Percentiles rank a stretch among this genome's conserved stretches.
Evolutionary conservation across 2,797 vertebrate species (phyloP).

Genomic region (Argyrosomus regius): DNA sequence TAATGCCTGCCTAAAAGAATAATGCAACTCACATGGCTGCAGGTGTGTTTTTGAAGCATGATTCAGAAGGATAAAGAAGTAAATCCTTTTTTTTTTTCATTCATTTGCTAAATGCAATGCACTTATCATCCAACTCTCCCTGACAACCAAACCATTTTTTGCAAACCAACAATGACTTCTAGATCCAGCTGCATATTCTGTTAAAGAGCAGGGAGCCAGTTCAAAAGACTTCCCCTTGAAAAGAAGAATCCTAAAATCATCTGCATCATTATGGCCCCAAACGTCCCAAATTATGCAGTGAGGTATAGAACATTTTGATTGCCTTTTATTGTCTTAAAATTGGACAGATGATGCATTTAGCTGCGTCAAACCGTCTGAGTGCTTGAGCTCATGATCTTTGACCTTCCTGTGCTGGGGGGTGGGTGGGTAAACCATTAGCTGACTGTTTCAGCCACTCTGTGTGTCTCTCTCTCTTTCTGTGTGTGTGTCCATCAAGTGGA

Average conservation of each 20-base stretch:
- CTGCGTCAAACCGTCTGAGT: slow-evolving; percentile 75
- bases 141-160: background rate
- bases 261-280: slow-evolving; percentile 30
- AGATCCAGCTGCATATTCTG: slow-evolving; percentile 12
- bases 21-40: background rate
- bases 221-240: slow-evolving; percentile 6
- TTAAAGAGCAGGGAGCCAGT: background rate
- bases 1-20: slow-evolving; percentile 4
- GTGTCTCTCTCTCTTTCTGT: slow-evolving; percentile 37
- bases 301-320: slow-evolving; percentile 48
- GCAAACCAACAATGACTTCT: background rate
- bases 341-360: slow-evolving; percentile 79
- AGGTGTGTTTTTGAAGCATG: slow-evolving; percentile 7
- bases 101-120: no score
- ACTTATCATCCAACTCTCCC: no score
- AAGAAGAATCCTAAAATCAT: slow-evolving; percentile 23
- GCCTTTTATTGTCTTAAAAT: slow-evolving; percentile 72
- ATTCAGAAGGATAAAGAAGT: background rate
- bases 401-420: slow-evolving; percentile 68
- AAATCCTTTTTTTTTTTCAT: no score
- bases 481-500: slow-evolving; percentile 65
- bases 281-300: slow-evolving; percentile 43
- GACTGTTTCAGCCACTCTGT: slow-evolving; percentile 67
- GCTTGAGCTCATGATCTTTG: slow-evolving; percentile 79
- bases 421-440: slow-evolving; percentile 80